Percentiles rank a stretch among this genome's conserved stretches.
phyloP scores from a whole-genome alignment of 1,140 invertebrate genomes.

The Polypedilum pembai region DNA sequence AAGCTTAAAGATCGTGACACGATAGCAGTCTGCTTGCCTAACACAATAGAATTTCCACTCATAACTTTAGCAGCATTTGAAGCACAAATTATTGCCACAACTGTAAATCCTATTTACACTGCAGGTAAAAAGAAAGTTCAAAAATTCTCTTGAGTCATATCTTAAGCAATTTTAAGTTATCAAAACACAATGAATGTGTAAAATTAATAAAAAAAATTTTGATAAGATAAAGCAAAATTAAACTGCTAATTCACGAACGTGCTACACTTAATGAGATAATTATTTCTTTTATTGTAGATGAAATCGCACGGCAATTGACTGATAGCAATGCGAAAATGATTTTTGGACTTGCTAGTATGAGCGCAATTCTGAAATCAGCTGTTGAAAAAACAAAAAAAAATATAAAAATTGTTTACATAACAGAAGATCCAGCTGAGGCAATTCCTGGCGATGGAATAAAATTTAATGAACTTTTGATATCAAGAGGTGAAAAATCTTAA shows the following conservation, averaged over 20 bases:
- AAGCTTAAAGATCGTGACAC: constrained; percentile 62
- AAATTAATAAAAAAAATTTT: background rate
- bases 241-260: background rate
- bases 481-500: constrained; percentile 36
- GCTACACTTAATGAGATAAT: background rate
- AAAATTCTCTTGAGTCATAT: background rate
- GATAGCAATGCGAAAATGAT: constrained; percentile 58
- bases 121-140: constrained; percentile 50
- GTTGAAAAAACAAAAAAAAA: constrained; percentile 42
- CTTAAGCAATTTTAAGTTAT: background rate
- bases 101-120: constrained; percentile 75
- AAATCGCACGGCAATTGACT: constrained; percentile 62
- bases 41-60: constrained; percentile 68
- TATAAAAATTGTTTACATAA: constrained; percentile 51
- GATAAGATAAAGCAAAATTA: background rate
- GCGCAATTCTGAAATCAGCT: constrained; percentile 44
- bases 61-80: constrained; percentile 58
- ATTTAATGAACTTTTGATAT: constrained; percentile 50
- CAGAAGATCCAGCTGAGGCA: constrained; percentile 40
- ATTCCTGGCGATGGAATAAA: constrained; percentile 49
- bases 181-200: background rate
- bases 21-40: constrained; percentile 62
- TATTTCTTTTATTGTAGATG: constrained; percentile 51
- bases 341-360: constrained; percentile 53
- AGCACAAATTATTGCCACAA: constrained; percentile 63